A percentile compares a stretch with the other conserved stretches of the same genome.
These are phyloP conservation scores for Thermophis baileyi DNA, from an alignment of 2,113 vertebrate species.

Conservation along the genomic window DNA sequence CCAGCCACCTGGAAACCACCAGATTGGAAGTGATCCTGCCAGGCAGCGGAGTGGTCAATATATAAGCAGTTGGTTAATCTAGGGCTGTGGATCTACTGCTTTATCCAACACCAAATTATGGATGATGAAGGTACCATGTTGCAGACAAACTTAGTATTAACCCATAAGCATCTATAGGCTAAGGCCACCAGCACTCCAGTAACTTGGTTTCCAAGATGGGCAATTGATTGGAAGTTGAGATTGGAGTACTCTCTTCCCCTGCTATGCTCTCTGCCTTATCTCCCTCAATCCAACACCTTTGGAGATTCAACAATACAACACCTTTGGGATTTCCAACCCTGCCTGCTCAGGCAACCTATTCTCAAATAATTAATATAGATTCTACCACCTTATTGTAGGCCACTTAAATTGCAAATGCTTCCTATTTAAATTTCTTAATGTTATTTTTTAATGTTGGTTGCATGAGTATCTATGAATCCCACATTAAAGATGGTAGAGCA, in stretches of 20 bases:
- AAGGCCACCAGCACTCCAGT: background rate
- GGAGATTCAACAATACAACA: background rate
- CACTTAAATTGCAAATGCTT: background rate
- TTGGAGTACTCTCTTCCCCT: background rate
- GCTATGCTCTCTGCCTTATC: background rate
- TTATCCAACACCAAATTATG: background rate
- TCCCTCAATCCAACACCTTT: background rate
- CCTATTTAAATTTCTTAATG: background rate
- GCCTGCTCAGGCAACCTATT: background rate
- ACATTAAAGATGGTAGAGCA: background rate
- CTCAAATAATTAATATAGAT: background rate
- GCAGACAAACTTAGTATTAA: background rate
- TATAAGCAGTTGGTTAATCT: background rate
- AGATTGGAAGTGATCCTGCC: background rate
- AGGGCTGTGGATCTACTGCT: background rate
- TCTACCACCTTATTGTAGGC: background rate
- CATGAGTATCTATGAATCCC: background rate
- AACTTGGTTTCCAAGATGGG: background rate
- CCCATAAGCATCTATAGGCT: background rate
- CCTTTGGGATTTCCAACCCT: background rate
- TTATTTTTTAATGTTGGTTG: background rate
- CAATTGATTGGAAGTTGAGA: background rate
- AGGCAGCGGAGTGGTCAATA: background rate
- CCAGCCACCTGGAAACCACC: background rate
- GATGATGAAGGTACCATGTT: background rate